Evolutionary conservation across 2,888 invertebrate species (phyloP).

Genomic region (Eupithecia abbreviata): DNA sequence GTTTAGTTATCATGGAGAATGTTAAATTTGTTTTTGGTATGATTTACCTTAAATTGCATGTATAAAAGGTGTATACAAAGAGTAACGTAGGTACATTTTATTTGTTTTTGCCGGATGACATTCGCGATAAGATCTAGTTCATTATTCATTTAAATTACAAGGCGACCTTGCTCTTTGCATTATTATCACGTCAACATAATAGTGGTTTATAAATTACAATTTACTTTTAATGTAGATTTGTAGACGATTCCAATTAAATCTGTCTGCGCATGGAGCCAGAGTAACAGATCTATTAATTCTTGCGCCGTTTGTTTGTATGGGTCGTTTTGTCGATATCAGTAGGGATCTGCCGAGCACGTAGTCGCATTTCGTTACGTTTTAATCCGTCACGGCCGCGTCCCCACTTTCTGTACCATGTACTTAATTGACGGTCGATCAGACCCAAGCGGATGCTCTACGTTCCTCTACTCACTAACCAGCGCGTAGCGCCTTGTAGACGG

Average conservation of each 20-base stretch:
- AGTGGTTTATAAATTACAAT: conserved; percentile 11
- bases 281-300: conserved; percentile 16
- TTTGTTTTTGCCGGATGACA: conserved; percentile 14
- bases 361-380: conserved; percentile 58
- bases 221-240: conserved; percentile 17
- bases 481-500: conserved; percentile 37
- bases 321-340: conserved; percentile 35
- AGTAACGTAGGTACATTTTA: conserved; percentile 19
- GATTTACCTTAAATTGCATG: not conserved
- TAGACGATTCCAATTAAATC: conserved; percentile 18
- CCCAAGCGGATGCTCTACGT: conserved; percentile 46
- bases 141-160: conserved; percentile 9
- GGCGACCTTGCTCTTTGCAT: conserved; percentile 19
- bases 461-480: conserved; percentile 27
- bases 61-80: not conserved
- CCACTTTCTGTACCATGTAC: conserved; percentile 48
- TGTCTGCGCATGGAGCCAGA: conserved; percentile 20
- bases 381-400: conserved; percentile 60
- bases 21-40: not conserved
- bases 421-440: conserved; percentile 68
- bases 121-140: conserved; percentile 12
- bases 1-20: not conserved
- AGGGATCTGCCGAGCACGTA: conserved; percentile 50
- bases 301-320: conserved; percentile 15
- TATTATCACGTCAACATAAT: conserved; percentile 17